Conservation (phyloP, 1,140 invertebrate species). For the Acromyrmex heyeri region DNA sequence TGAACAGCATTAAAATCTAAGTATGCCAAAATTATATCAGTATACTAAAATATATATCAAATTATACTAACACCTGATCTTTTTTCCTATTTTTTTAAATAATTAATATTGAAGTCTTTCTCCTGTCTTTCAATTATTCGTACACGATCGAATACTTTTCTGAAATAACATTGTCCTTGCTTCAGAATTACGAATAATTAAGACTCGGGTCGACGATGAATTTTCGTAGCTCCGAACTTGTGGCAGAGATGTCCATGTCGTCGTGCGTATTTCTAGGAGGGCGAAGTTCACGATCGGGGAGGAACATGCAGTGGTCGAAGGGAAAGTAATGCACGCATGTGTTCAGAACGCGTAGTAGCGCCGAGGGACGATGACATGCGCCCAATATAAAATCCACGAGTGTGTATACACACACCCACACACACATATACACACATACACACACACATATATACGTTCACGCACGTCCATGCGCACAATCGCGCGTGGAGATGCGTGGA, state of each 20-base stretch:
- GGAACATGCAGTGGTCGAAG: constrained; percentile 6
- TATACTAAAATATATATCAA: not conserved
- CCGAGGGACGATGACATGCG: constrained; percentile 77
- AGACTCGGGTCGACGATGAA: not conserved
- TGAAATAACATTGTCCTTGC: constrained; percentile 4
- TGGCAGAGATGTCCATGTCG: not conserved
- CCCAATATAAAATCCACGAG: constrained; percentile 76
- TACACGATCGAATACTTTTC: not conserved
- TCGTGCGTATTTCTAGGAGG: not conserved
- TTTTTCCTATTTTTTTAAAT: not conserved
- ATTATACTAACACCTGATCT: not conserved
- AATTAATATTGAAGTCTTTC: not conserved
- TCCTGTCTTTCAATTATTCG: constrained; percentile 1
- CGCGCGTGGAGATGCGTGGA: constrained; percentile 49
- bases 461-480: not conserved
- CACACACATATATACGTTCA: not conserved
- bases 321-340: constrained; percentile 73
- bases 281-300: constrained; percentile 39
- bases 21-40: not conserved
- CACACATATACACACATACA: constrained; percentile 51
- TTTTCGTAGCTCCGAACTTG: not conserved
- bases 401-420: constrained; percentile 50
- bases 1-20: not conserved
- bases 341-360: constrained; percentile 77
- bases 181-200: not conserved